Evolutionary conservation across 2,113 vertebrate genomes (phyloP).

Genomic region (Strix uralensis): DNA sequence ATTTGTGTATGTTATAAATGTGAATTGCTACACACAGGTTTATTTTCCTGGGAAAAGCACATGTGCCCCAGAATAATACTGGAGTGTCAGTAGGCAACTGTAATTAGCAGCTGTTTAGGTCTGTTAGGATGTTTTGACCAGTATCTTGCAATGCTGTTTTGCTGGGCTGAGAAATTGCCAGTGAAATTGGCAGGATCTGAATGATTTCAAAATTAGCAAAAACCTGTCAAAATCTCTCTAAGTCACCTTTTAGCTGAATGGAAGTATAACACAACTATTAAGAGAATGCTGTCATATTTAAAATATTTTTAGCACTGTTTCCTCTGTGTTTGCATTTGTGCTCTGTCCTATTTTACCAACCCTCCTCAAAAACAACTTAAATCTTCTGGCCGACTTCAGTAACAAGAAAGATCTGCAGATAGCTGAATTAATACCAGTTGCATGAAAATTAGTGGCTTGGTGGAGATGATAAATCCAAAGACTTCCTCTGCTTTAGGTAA

Average conservation of each 20-base stretch:
- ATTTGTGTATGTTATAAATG: neutral
- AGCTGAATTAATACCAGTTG: conserved; percentile 3
- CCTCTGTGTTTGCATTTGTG: neutral
- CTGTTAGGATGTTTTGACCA: neutral
- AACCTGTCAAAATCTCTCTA: neutral
- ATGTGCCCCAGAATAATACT: neutral
- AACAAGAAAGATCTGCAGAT: neutral
- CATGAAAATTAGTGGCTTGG: neutral
- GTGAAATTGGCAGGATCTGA: neutral
- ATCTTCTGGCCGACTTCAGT: neutral
- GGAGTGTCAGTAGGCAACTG: neutral
- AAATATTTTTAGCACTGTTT: neutral
- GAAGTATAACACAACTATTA: neutral
- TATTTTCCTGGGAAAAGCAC: neutral
- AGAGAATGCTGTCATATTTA: neutral
- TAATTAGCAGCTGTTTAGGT: neutral
- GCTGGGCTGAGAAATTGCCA: neutral
- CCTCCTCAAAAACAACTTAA: neutral
- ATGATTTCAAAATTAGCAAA: neutral
- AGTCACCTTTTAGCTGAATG: neutral
- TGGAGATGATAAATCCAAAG: neutral
- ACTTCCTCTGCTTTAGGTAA: conserved; percentile 16
- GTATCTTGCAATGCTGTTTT: neutral
- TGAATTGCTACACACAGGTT: neutral
- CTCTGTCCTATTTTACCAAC: neutral